A percentile compares a stretch with the other conserved stretches of the same genome.
phyloP scores from a whole-genome alignment of 2,888 invertebrate genomes.

The Drosophila pseudotakahashii region DNA sequence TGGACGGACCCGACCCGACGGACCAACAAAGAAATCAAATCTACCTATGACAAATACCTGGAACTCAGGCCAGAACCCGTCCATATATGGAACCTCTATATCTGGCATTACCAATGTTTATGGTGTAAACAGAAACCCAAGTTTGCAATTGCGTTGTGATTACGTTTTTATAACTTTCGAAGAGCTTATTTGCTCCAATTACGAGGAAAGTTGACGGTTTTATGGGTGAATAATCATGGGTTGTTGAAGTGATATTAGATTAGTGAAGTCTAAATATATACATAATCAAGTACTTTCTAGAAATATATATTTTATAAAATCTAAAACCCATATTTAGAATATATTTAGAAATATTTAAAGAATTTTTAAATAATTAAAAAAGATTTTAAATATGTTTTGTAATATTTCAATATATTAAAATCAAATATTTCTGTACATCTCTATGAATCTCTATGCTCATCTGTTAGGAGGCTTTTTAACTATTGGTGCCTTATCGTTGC shows the following conservation, averaged over 20 bases:
- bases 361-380: too few species aligned
- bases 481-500: background rate
- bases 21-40: slow-evolving; percentile 28
- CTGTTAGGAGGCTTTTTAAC: background rate
- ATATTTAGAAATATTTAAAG: too few species aligned
- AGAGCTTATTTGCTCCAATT: slow-evolving; percentile 10
- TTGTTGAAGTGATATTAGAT: background rate
- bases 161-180: slow-evolving; percentile 2
- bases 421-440: too few species aligned
- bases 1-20: background rate
- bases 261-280: background rate
- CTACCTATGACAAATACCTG: slow-evolving; percentile 31
- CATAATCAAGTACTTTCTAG: background rate
- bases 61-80: background rate
- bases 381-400: too few species aligned
- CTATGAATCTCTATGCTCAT: too few species aligned
- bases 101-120: slow-evolving; percentile 19
- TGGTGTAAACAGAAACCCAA: slow-evolving; percentile 28
- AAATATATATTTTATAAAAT: too few species aligned
- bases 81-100: background rate
- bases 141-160: slow-evolving; percentile 1
- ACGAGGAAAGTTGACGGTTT: slow-evolving; percentile 7
- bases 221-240: too few species aligned
- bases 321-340: too few species aligned
- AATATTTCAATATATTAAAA: background rate